Base-by-base conservation (phyloP, 2,888 invertebrate genomes). In the Tiliacea citrago region DNA sequence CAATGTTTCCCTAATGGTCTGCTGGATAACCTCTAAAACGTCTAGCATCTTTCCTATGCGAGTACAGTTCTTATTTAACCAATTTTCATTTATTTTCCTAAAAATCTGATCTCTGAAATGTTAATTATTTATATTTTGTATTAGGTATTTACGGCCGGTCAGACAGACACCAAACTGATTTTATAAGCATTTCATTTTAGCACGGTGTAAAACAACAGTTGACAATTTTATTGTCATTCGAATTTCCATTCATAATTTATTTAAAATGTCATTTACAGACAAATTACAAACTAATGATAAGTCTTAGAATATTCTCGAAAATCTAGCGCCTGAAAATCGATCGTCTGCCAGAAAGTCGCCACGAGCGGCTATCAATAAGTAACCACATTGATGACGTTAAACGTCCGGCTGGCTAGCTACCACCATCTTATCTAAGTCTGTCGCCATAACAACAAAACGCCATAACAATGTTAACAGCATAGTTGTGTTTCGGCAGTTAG, bases 61-160 rank as follows among this genome's bases (percentile, higher is more conserved):
- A 53, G 2, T 29, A 53, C n/a, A n/a, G 55, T 71, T 73, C 21
- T 42, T 51, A 35, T 51, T 45, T 58, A n/a, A 58, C 39, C 16
- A 12, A 12, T 49, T 13, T 29, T n/a, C 35, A 60, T 51, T 42
- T 73, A 35, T 60, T 51, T 55, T 10, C 24, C 49, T 16, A 39
- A 58, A 57, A 68, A 24, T 24, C 24, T 39, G 57, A 49, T 57
- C 68, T 13, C 18, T 1, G 24, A 47, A 68, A 72, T 24, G 35
- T 49, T 57, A 47, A 57, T 69, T 24, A 18, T 47, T n/a, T n/a
- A n/a, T 9, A 58, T 70, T 69, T 69, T 72, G 68, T 68, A 39
- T 57, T 47, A 68, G 24, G 24, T 55, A 24, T 24, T 13, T 13
- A 55, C 69, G 13, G 24, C n/a, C n/a, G 13, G 69, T 24, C 53